Evolutionary conservation across 2,888 invertebrate species (phyloP).

Genomic region (Agrotis segetum): DNA sequence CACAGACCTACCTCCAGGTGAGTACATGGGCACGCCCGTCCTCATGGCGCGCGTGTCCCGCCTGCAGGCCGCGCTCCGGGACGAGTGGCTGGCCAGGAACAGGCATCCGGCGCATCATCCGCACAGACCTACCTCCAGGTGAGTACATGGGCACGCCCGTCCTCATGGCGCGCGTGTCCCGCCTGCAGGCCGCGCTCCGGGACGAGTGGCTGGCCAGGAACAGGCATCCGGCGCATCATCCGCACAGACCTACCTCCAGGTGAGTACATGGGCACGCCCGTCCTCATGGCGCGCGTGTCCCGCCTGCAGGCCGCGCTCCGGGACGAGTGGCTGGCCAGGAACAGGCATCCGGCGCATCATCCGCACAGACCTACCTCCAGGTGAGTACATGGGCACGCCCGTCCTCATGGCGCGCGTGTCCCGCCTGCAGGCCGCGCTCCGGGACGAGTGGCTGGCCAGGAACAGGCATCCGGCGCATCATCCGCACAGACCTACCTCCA

Average conservation of each 20-base stretch:
- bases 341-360: background rate
- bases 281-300: background rate
- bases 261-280: background rate
- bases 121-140: background rate
- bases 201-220: background rate
- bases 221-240: background rate
- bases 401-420: too few relatives aligned
- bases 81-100: background rate
- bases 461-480: background rate
- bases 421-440: background rate
- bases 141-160: conserved; percentile 92
- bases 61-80: background rate
- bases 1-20: conserved; percentile 1
- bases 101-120: conserved; percentile 82
- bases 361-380: conserved; percentile 5
- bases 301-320: conserved; percentile 9
- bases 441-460: background rate
- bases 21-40: background rate
- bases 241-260: background rate
- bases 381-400: conserved; percentile 92
- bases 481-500: background rate
- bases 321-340: background rate
- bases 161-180: conserved; percentile 92
- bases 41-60: background rate
- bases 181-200: background rate